Percentiles rank a stretch among this genome's conserved stretches.
Conservation (phyloP, 1,140 invertebrate species). For the Papilio polyxenes region DNA sequence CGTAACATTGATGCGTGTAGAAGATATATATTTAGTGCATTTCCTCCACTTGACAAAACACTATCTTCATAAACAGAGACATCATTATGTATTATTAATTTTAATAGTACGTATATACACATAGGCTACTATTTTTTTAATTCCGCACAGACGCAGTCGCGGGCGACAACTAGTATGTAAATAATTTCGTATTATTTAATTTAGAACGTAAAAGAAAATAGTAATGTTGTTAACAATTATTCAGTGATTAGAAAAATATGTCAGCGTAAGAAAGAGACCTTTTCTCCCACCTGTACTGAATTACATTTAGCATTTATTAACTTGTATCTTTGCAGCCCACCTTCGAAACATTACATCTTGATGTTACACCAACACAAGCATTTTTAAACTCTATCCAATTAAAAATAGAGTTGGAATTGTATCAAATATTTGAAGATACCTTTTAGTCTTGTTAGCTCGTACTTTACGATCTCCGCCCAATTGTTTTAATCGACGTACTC, state of each 20-base stretch:
- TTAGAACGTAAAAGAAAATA: too few species aligned
- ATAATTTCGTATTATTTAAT: too few species aligned
- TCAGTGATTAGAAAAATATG: not conserved
- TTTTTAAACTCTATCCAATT: not conserved
- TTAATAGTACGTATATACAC: too few species aligned
- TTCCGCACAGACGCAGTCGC: too few species aligned
- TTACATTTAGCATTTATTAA: conserved; percentile 8
- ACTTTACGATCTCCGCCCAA: conserved; percentile 11
- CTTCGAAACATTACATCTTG: conserved; percentile 5
- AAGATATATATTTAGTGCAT: too few species aligned
- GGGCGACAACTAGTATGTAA: too few species aligned
- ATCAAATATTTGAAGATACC: not conserved
- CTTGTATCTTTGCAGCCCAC: not conserved
- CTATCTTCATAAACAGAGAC: too few species aligned
- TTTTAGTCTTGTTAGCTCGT: not conserved
- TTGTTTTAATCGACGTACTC: conserved; percentile 7
- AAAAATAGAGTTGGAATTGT: not conserved
- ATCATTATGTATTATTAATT: too few species aligned
- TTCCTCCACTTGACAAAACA: too few species aligned
- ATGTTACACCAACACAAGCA: not conserved
- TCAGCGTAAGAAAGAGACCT: not conserved
- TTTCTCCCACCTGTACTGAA: not conserved
- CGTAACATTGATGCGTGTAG: too few species aligned
- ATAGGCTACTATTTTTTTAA: too few species aligned
- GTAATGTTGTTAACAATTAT: too few species aligned